These are phyloP conservation scores for Amaurobius ferox DNA, from an alignment of 2,888 invertebrate genomes.

Conservation along the genomic window DNA sequence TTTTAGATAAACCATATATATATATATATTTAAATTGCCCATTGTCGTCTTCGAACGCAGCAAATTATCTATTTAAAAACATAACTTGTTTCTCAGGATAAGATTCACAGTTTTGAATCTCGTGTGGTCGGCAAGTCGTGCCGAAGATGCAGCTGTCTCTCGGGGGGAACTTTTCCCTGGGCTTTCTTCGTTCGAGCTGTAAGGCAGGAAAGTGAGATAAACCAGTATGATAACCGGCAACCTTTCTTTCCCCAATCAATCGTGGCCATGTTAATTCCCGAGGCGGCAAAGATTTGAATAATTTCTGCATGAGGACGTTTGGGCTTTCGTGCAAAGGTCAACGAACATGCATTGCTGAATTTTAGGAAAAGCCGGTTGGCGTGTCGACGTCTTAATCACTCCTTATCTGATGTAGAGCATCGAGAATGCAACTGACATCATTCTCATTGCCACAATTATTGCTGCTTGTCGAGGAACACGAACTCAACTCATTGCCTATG, in stretches of 20 bases:
- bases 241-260: background rate
- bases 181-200: background rate
- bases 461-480: background rate
- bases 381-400: background rate
- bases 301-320: background rate
- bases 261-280: background rate
- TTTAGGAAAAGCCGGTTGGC: background rate
- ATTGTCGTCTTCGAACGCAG: too few species aligned
- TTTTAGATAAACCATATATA: too few species aligned
- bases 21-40: too few species aligned
- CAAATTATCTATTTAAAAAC: too few species aligned
- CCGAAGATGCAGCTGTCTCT: background rate
- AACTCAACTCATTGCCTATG: too few species aligned
- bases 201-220: background rate
- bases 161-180: background rate
- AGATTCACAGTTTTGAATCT: too few species aligned
- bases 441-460: background rate
- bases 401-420: background rate
- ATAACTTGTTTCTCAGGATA: too few species aligned
- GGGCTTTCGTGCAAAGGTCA: slow-evolving; percentile 2
- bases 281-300: background rate
- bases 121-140: too few species aligned
- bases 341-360: background rate
- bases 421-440: slow-evolving; percentile 5
- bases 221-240: background rate